Percentiles rank a stretch among this genome's conserved stretches.
These are phyloP conservation scores for Clarias batrachus DNA, from an alignment of 2,113 vertebrate species.

Conservation along the genomic window DNA sequence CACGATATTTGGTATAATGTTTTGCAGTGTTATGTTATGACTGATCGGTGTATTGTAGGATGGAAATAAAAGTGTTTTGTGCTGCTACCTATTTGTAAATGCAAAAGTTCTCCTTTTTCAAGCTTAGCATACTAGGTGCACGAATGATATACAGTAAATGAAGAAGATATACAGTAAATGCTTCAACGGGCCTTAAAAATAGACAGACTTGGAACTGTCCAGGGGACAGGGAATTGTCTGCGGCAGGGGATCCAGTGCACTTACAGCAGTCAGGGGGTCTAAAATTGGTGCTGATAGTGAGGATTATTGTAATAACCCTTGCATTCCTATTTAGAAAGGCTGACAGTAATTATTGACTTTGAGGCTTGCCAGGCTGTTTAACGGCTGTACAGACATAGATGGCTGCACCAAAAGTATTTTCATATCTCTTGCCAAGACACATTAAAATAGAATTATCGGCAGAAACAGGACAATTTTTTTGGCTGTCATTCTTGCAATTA, in stretches of 20 bases:
- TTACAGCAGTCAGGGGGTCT: background rate
- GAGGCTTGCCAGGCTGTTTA: background rate
- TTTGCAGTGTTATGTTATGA: no score
- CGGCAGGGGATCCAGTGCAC: background rate
- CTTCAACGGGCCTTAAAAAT: background rate
- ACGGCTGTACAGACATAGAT: background rate
- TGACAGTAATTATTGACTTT: background rate
- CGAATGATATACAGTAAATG: background rate
- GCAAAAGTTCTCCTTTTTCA: background rate
- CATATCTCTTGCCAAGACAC: background rate
- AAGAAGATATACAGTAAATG: background rate
- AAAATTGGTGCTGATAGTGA: background rate
- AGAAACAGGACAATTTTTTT: background rate
- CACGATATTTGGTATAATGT: no score
- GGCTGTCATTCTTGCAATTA: background rate
- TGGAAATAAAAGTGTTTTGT: background rate
- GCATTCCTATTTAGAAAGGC: background rate
- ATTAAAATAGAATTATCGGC: background rate
- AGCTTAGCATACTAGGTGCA: background rate
- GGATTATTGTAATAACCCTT: background rate
- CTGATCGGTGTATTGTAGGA: no score
- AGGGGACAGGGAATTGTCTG: background rate
- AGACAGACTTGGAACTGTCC: background rate
- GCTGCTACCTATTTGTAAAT: background rate
- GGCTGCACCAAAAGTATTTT: background rate